Evolutionary conservation across 2,888 invertebrate genomes (phyloP), one percentile per base, ranked within the genome.

Genomic region (Lycophotia porphyrea): DNA sequence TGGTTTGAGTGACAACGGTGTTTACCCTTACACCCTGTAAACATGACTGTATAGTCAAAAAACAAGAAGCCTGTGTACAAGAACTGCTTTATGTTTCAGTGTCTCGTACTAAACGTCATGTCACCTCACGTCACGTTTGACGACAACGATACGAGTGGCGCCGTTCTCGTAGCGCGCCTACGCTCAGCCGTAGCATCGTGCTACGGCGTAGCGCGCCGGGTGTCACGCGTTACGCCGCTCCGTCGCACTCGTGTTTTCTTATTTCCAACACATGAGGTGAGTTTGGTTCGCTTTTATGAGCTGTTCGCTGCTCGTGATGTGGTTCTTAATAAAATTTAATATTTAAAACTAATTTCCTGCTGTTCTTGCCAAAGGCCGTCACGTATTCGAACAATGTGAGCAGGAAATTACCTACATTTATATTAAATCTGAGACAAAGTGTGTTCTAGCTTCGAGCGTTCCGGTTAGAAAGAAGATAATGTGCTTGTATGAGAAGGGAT

Each of bases 341-440:
- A 80, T 79, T 80, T 79, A 65, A 74, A 74, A 61, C 42, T 47
- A 74, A 76, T 71, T 72, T 71, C 73, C 67, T 71, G 24, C 31
- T 31, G 52, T n/a, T 49, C 5, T 55, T 58, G 34, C 49, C 58
- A 39, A 64, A 49, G 47, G 27, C 27, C 42, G 73, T 27, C 65
- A 39, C 52, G 36, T 69, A 31, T 49, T 64, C 47, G 44, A 52
- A 73, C 58, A 69, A 52, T 39, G 79, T 55, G 65, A 65, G 52
- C 68, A 79, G 74, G 79, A 79, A 69, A 79, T 79, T 79, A 52
- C 71, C 63, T n/a, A 18, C 24, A 36, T 74, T 66, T 47, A 67
- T 58, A 79, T 58, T 65, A 60, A 68, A 49, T 18, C 42, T 67
- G 31, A 79, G 64, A 68, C 55, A 36, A 58, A 47, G 34, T 24